Evolutionary conservation across 2,113 vertebrate species (phyloP).

Genomic region (Pomatorhinus ruficollis): DNA sequence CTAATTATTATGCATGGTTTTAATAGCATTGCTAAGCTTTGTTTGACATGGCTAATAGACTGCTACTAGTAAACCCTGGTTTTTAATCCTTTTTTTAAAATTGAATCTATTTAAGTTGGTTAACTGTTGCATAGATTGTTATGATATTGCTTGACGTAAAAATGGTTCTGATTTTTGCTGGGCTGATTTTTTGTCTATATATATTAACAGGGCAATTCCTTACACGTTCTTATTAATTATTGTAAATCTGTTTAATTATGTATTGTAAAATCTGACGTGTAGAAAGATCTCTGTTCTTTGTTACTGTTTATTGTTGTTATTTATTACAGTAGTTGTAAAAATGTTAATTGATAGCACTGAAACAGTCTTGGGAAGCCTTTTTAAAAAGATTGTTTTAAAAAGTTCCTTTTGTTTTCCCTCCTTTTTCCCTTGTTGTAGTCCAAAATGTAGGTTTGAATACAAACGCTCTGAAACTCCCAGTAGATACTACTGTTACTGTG

Average conservation of each 20-base stretch:
- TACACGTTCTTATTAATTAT: not conserved
- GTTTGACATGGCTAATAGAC: not conserved
- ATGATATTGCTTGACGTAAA: not conserved
- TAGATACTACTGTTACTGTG: slow-evolving; percentile 93
- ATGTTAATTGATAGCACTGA: not conserved
- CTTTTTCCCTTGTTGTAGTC: slow-evolving; percentile 73
- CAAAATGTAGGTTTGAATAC: slow-evolving; percentile 95
- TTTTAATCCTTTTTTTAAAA: not conserved
- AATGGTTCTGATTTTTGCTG: not conserved
- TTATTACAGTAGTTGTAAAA: not conserved
- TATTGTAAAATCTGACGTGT: not conserved
- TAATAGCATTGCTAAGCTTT: not conserved
- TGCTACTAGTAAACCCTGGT: not conserved
- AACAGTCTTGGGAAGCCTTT: not conserved
- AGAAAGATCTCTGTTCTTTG: not conserved
- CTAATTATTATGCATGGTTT: not conserved
- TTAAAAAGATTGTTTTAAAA: not conserved
- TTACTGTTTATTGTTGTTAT: not conserved
- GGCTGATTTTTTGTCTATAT: not conserved
- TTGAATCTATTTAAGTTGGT: not conserved
- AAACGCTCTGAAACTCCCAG: slow-evolving; percentile 85
- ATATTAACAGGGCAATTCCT: not conserved
- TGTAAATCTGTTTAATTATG: not conserved
- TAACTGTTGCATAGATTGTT: not conserved
- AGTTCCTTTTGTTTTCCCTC: not conserved